phyloP scores from a whole-genome alignment of 2,888 invertebrate species.

The Tineola bisselliella region DNA sequence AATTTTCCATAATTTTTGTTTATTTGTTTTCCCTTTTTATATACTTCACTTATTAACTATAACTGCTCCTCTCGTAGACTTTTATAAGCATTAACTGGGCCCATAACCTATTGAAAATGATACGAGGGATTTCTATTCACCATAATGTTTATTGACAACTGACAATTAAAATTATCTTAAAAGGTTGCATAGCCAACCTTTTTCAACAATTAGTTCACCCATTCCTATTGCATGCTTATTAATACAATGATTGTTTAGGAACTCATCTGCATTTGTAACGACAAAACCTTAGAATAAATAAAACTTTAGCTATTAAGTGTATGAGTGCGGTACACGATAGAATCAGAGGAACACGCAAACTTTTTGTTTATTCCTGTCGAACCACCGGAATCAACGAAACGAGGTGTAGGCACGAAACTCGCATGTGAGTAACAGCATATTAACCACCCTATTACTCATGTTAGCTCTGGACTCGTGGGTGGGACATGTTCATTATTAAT shows the following conservation, averaged over 20 bases:
- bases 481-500: neutral
- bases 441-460: conserved; percentile 17
- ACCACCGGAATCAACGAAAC: conserved; percentile 21
- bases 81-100: too few species aligned
- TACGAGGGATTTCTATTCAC: too few species aligned
- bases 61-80: too few species aligned
- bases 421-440: conserved; percentile 22
- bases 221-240: neutral
- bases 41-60: too few species aligned
- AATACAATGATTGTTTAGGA: conserved; percentile 9
- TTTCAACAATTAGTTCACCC: neutral
- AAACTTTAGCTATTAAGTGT: conserved; percentile 15
- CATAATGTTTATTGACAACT: too few species aligned
- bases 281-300: conserved; percentile 14
- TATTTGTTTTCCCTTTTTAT: too few species aligned
- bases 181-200: too few species aligned
- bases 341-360: conserved; percentile 25
- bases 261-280: conserved; percentile 14
- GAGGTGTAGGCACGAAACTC: conserved; percentile 23
- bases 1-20: too few species aligned
- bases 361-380: conserved; percentile 23
- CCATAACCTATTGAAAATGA: too few species aligned
- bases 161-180: too few species aligned
- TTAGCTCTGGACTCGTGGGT: conserved; percentile 1
- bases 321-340: conserved; percentile 15